A percentile compares a stretch with the other conserved stretches of the same genome.
Conservation (phyloP, 2,797 vertebrate species). For the Darevskia nairensis region DNA sequence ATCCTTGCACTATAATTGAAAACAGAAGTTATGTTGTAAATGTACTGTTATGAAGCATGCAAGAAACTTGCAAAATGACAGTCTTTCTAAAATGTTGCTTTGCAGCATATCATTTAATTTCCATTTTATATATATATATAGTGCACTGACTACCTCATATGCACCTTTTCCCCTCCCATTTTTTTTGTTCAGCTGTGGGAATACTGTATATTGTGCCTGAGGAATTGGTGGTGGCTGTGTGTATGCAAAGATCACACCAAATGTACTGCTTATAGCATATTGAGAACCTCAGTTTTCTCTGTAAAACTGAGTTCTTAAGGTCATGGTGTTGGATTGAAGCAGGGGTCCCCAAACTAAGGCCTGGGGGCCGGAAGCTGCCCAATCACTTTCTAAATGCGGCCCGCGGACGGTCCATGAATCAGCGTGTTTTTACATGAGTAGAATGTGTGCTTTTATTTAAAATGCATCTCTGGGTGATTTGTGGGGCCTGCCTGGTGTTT, state of each 20-base stretch:
- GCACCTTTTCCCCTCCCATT: too few species aligned
- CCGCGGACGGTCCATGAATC: too few species aligned
- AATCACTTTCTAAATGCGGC: too few species aligned
- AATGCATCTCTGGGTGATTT: too few species aligned
- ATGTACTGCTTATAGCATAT: background rate
- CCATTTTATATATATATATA: background rate
- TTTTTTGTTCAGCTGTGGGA: background rate
- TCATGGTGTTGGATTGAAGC: background rate
- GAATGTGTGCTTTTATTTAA: too few species aligned
- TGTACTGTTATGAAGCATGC: background rate
- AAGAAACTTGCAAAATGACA: background rate
- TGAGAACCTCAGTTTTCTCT: background rate
- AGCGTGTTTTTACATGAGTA: too few species aligned
- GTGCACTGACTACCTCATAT: background rate
- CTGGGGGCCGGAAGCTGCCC: too few species aligned
- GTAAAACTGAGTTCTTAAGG: background rate
- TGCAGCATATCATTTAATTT: background rate
- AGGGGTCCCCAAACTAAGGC: background rate
- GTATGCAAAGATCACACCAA: background rate
- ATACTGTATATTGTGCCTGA: background rate
- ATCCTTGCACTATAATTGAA: slow-evolving; percentile 5
- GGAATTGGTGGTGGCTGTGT: background rate
- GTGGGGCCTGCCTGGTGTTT: too few species aligned
- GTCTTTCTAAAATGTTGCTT: background rate
- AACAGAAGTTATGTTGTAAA: background rate